A percentile compares a stretch with the other conserved stretches of the same genome.
Evolutionary conservation across 2,797 vertebrate species (phyloP).

Genomic region (Loris lydekkerianus): DNA sequence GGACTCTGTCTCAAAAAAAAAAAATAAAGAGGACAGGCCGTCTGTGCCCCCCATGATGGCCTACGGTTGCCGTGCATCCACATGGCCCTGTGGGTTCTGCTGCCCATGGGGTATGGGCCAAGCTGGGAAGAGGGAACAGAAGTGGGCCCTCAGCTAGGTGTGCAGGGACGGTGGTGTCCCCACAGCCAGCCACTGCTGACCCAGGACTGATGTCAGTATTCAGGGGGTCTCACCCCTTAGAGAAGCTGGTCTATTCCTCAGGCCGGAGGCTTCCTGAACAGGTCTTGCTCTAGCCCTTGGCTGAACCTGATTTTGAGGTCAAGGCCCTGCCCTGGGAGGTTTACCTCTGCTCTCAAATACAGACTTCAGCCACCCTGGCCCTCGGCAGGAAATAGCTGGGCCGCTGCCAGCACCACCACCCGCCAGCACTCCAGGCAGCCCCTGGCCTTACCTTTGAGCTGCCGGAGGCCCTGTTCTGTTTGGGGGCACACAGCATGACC

Average conservation of each 20-base stretch:
- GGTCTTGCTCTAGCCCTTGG: background rate
- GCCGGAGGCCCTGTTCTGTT: background rate
- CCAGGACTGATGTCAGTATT: background rate
- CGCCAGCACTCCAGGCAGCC: background rate
- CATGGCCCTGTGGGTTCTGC: background rate
- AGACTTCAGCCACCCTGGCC: no score
- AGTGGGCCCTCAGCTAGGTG: background rate
- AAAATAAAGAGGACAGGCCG: background rate
- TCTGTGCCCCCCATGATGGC: no score
- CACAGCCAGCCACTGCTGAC: background rate
- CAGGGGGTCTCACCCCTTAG: background rate
- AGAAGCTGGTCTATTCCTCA: background rate
- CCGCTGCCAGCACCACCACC: background rate
- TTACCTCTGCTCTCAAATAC: background rate
- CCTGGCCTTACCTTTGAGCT: background rate
- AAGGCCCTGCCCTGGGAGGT: background rate
- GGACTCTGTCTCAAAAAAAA: no score
- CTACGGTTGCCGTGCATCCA: background rate
- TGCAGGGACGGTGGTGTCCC: background rate
- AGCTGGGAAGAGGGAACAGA: background rate
- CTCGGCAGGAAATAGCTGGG: rapidly evolving
- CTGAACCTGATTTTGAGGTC: background rate
- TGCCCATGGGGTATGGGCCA: background rate
- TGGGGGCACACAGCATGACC: background rate
- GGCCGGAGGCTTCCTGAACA: background rate